Evolutionary conservation across 2,797 vertebrate genomes (phyloP), one percentile per base, ranked within the genome.

Genomic region (Nothura maculosa): DNA sequence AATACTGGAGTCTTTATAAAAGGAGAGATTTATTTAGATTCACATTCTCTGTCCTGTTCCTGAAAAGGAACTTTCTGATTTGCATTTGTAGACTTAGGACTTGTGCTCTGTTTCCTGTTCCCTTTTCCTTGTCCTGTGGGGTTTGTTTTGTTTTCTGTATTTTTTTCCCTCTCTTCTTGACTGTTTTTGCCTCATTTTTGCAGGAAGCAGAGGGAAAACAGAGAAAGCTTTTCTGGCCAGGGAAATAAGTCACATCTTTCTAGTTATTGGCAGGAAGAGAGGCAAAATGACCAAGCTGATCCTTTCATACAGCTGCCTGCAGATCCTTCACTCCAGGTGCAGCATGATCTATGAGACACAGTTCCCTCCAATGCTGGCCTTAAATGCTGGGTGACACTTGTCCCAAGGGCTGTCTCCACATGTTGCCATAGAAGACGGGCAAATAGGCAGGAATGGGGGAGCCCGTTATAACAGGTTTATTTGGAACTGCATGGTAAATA

Each of bases 131-230:
- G 18, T 30, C 21, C 2, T 1, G 0, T 28, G 88, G 24, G 17
- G 58, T 82, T 19, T 64, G 14, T 45, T 43, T 66, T 20, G 43
- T 45, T 45, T 16, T 45, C 18, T 45, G 17, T 62, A 80, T 30
- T 66, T 87, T 47, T 47, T 47, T 22, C 18, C 10, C 12, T 2
- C 9, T 38, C 76, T 34, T 63, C 13, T 58, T 32, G 28, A 12
- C 5, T 48, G 0, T 57, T 87, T 58, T 64, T 64, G 0, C 2
- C 22, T 10, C 7, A 0, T 52, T 80, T 48, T 50, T 0, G 0
- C 4, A 10, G 3, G 3, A 24, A 63, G 12, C 1, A 5, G 3
- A 7, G 0, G 58, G 45, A 50, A 69, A 10, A 8, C 12, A 21
- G 8, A 74, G 64, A 69, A 70, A 1, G 1, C 5, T 57, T 81